Evolutionary conservation across 23 tunicate species (phyloP), one percentile per base, ranked within the genome.

Genomic region (Phallusia fumigata): DNA sequence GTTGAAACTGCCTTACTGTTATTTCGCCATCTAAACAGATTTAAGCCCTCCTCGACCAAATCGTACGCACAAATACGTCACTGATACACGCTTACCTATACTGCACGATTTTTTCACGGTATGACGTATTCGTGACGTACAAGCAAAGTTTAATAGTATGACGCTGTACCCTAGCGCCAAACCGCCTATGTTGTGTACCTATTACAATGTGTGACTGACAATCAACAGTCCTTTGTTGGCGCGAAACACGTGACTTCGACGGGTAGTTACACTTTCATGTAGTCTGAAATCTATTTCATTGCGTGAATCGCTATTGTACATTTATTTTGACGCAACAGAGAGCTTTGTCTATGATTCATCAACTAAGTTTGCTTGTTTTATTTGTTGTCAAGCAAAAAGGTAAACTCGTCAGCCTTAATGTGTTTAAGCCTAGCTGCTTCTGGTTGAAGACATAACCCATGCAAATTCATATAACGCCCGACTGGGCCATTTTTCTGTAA

Each of bases 251-350:
- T 58, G 3, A 58, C 1, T 58, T 58, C 5, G 28, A 16, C 69
- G 69, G 28, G 69, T 58, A 58, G 69, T 58, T 58, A 21, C 13
- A 58, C 13, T 24, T 22, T 24, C 10, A 10, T 40, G 47, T 40
- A 40, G 47, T 10, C 10, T 40, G 47, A 40, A 40, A 40, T 40
- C 47, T 40, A 40, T 40, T 40, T 10, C 47, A 40, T 40, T 40
- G 47, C 47, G 47, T 40, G 10, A 58, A 58, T 58, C 69, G 26
- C 16, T 58, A 58, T 58, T 58, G 69, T 58, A 58, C 69, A 58
- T 58, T 58, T 58, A 58, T 58, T 58, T 21, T 58, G 69, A 58
- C 69, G 69, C 69, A 58, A 58, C 69, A 58, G 28, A 58, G 69
- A 58, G 69, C 28, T 58, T 58, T 58, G 69, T 58, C 28, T 58